Evolutionary conservation across 2,888 invertebrate genomes (phyloP).

Genomic region (Drosophila paramelanica): DNA sequence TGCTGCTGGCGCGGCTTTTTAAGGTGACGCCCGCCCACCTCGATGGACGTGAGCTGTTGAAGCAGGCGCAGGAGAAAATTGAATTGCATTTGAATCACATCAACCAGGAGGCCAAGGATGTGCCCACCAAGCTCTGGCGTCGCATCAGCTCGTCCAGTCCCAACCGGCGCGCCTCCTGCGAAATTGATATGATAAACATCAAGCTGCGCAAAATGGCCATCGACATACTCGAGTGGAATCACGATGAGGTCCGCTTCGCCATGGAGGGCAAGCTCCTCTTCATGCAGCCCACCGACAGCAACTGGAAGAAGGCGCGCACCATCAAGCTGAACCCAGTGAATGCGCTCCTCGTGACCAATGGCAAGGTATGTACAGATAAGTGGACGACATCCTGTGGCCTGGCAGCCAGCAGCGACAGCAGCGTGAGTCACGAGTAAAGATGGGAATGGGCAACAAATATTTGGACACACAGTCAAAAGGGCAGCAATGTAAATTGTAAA

Average conservation of each 20-base stretch:
- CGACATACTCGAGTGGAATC: slow-evolving; percentile 97
- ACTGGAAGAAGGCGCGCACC: slow-evolving; percentile 95
- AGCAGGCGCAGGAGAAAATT: slow-evolving; percentile 95
- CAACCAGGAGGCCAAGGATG: slow-evolving; percentile 96
- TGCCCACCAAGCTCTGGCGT: slow-evolving; percentile 95
- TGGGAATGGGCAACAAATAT: too few species aligned
- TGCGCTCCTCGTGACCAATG: slow-evolving; percentile 95
- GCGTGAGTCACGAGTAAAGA: slow-evolving; percentile 8
- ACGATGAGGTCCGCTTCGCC: slow-evolving; percentile 95
- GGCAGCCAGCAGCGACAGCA: background rate
- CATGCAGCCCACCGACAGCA: slow-evolving; percentile 95
- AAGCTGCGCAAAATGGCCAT: slow-evolving; percentile 96
- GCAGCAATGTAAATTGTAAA: too few species aligned
- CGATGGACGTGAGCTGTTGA: slow-evolving; percentile 92
- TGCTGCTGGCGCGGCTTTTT: slow-evolving; percentile 94
- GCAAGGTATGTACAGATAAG: slow-evolving; percentile 89
- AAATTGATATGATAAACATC: slow-evolving; percentile 95
- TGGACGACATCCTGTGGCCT: background rate
- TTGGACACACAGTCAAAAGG: too few species aligned
- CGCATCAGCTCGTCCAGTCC: slow-evolving; percentile 91
- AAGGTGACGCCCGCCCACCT: slow-evolving; percentile 95
- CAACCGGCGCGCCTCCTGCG: slow-evolving; percentile 90
- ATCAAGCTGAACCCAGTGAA: slow-evolving; percentile 95
- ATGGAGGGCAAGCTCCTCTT: slow-evolving; percentile 95
- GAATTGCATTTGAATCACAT: slow-evolving; percentile 97